Conservation (phyloP, 1,140 invertebrate genomes). For the Myzus persicae region DNA sequence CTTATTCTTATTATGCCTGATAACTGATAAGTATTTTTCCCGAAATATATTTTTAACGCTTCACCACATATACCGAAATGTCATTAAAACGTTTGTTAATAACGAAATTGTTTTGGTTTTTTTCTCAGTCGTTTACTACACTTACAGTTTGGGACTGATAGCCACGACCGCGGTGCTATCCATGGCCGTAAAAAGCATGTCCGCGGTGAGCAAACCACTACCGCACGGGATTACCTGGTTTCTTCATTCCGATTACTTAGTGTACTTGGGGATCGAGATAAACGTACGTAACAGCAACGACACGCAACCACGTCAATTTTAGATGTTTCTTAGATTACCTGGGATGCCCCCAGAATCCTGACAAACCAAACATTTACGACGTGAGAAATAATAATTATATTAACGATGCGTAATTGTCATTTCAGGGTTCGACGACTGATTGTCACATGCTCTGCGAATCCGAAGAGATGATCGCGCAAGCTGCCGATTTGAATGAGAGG, state of each 20-base stretch:
- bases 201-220: background rate
- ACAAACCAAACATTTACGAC: background rate
- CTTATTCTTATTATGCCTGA: too few relatives aligned
- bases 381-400: background rate
- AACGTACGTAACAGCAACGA: background rate
- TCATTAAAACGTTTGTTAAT: background rate
- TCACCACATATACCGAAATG: background rate
- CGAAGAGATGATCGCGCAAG: slow-evolving; percentile 4
- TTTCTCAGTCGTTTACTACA: slow-evolving; percentile 34
- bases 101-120: background rate
- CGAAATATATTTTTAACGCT: too few relatives aligned
- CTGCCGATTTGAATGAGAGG: background rate
- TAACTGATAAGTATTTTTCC: background rate
- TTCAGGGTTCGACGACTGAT: background rate
- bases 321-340: background rate
- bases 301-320: background rate
- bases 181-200: background rate
- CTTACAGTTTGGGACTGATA: slow-evolving; percentile 25
- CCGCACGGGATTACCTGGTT: background rate
- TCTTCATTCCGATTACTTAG: background rate
- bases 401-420: background rate
- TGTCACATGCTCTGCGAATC: slow-evolving; percentile 24
- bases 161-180: background rate
- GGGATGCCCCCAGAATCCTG: background rate
- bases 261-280: slow-evolving; percentile 30